Evolutionary conservation across 2,888 invertebrate genomes (phyloP).

Genomic region (Apoderus coryli): DNA sequence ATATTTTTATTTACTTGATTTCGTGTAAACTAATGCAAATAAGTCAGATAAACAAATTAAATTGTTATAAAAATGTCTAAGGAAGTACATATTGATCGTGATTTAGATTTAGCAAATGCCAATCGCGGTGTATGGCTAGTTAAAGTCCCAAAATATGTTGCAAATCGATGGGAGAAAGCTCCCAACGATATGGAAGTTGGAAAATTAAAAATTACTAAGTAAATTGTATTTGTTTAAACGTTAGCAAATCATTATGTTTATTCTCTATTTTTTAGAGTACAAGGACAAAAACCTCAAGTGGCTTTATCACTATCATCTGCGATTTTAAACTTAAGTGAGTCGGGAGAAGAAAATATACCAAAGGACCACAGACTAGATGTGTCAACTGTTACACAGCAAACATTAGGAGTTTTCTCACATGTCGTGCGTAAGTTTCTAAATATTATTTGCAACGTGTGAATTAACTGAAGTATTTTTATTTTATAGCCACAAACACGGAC

Average conservation of each 20-base stretch:
- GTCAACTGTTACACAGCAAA: slow-evolving; percentile 80
- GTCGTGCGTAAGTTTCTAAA: slow-evolving; percentile 51
- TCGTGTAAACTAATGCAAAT: too few species aligned
- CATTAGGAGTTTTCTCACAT: slow-evolving; percentile 85
- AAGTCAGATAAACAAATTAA: too few species aligned
- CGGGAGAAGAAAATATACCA: slow-evolving; percentile 69
- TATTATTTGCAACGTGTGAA: neutral
- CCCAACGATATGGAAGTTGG: slow-evolving; percentile 88
- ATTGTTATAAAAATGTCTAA: slow-evolving; percentile 27
- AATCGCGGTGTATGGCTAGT: slow-evolving; percentile 92
- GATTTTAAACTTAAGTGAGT: slow-evolving; percentile 61
- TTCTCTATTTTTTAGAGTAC: slow-evolving; percentile 30
- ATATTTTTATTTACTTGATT: too few species aligned
- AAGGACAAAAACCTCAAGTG: slow-evolving; percentile 76
- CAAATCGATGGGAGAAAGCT: slow-evolving; percentile 88
- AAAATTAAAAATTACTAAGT: slow-evolving; percentile 74
- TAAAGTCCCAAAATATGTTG: slow-evolving; percentile 91
- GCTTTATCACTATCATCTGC: slow-evolving; percentile 71
- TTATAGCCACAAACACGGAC: slow-evolving; percentile 45
- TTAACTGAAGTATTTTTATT: neutral
- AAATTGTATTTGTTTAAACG: slow-evolving; percentile 20
- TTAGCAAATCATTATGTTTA: slow-evolving; percentile 3
- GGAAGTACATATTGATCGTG: slow-evolving; percentile 51
- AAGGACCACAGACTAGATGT: slow-evolving; percentile 86
- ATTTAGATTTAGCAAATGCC: slow-evolving; percentile 78